phyloP scores from a whole-genome alignment of 1,140 invertebrate genomes.

The Brachionus asplanchnoidis region DNA sequence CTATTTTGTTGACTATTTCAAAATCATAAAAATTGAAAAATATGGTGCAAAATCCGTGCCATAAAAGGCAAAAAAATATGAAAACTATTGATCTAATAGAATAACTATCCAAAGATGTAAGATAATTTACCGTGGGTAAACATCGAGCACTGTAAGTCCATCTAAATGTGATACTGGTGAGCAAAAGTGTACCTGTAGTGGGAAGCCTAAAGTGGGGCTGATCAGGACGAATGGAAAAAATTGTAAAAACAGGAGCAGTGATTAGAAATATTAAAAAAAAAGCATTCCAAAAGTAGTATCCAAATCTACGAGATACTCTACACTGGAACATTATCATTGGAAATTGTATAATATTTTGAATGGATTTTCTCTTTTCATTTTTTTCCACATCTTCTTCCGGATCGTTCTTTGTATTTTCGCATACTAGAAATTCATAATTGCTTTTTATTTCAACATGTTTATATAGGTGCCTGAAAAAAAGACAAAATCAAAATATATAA shows the following conservation, averaged over 20 bases:
- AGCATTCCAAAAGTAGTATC: constrained; percentile 48
- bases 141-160: constrained; percentile 53
- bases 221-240: constrained; percentile 54
- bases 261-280: constrained; percentile 49
- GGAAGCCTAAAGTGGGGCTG: constrained; percentile 54
- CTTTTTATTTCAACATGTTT: constrained; percentile 45
- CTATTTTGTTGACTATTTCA: not conserved
- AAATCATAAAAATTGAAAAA: not conserved
- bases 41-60: not conserved
- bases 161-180: constrained; percentile 54
- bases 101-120: constrained; percentile 46
- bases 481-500: not conserved
- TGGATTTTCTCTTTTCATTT: not conserved
- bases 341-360: constrained; percentile 25
- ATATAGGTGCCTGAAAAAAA: constrained; percentile 44
- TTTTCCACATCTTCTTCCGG: constrained; percentile 41
- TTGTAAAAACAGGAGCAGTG: constrained; percentile 55
- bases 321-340: constrained; percentile 44
- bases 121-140: constrained; percentile 54
- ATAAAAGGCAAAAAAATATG: not conserved
- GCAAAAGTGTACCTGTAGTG: constrained; percentile 50
- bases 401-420: constrained; percentile 31
- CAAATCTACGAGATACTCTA: constrained; percentile 45
- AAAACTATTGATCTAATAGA: not conserved
- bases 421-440: constrained; percentile 42